Conservation (phyloP, 2,888 invertebrate genomes). For the Drosophila neoperkinsi region DNA sequence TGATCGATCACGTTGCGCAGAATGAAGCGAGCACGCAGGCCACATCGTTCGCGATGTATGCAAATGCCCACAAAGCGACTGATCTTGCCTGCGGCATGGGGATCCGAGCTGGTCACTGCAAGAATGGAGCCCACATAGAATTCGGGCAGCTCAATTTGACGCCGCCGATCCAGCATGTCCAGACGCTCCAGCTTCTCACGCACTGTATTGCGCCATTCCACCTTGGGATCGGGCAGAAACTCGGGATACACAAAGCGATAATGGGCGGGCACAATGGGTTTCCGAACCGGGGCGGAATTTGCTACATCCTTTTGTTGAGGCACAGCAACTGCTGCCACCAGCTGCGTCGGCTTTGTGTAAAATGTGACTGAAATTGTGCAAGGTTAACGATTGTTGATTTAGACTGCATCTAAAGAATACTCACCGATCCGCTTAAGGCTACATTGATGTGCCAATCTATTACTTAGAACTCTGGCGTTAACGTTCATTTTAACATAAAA, state of each 20-base stretch:
- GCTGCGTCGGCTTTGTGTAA: conserved; percentile 67
- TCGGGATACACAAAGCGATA: conserved; percentile 93
- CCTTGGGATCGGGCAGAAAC: conserved; percentile 95
- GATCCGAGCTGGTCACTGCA: conserved; percentile 94
- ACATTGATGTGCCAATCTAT: conserved; percentile 49
- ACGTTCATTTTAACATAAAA: conserved; percentile 65
- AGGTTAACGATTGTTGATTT: not conserved
- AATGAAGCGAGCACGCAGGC: conserved; percentile 93
- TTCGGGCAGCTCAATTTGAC: conserved; percentile 95
- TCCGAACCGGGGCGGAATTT: conserved; percentile 26
- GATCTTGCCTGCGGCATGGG: conserved; percentile 92
- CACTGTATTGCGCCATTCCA: conserved; percentile 91
- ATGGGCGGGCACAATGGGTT: conserved; percentile 85
- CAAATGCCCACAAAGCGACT: conserved; percentile 94
- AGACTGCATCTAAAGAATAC: not conserved
- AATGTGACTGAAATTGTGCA: conserved; percentile 58
- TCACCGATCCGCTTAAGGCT: conserved; percentile 66
- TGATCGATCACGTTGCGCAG: conserved; percentile 97
- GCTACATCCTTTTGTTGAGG: conserved; percentile 44
- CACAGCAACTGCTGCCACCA: conserved; percentile 35
- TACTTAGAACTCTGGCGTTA: conserved; percentile 44
- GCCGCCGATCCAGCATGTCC: conserved; percentile 94
- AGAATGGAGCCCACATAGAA: conserved; percentile 98
- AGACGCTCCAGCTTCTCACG: conserved; percentile 95
- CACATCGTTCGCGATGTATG: conserved; percentile 92